Conservation (phyloP, 2,113 vertebrate species). For the Notiomystis cincta region DNA sequence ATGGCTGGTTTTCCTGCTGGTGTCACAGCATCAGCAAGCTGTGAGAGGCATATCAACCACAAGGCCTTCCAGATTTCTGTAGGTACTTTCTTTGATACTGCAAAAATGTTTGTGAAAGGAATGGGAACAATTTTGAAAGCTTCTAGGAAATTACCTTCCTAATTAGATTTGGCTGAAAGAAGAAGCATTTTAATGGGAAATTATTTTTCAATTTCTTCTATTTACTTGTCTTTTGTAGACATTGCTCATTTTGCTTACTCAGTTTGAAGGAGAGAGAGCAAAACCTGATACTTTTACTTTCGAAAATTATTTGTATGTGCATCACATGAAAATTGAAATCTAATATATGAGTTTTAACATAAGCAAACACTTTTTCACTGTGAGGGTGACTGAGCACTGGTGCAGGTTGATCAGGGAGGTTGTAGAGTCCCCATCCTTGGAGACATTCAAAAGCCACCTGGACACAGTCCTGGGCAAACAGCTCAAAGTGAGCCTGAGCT, state of each 20-base stretch:
- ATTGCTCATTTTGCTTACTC: neutral
- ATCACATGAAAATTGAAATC: neutral
- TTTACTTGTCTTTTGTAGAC: neutral
- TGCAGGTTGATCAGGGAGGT: neutral
- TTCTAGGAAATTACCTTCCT: neutral
- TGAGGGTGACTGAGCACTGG: neutral
- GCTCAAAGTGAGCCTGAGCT: neutral
- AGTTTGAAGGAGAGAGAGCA: neutral
- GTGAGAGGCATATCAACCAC: neutral
- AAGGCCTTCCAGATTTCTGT: neutral
- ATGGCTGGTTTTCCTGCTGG: neutral
- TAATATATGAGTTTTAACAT: neutral
- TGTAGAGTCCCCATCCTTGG: neutral
- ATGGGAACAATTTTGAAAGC: neutral
- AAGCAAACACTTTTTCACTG: neutral
- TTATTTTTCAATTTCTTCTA: neutral
- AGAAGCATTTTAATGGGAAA: neutral
- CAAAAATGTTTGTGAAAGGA: neutral
- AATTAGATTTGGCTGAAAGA: neutral
- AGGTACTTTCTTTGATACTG: no score
- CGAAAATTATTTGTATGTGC: neutral
- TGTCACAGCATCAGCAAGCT: neutral
- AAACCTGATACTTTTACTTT: neutral
- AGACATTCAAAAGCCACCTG: neutral
- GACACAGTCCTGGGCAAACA: neutral